Conservation (phyloP, 2,888 invertebrate species). For the Microplitis manilae region DNA sequence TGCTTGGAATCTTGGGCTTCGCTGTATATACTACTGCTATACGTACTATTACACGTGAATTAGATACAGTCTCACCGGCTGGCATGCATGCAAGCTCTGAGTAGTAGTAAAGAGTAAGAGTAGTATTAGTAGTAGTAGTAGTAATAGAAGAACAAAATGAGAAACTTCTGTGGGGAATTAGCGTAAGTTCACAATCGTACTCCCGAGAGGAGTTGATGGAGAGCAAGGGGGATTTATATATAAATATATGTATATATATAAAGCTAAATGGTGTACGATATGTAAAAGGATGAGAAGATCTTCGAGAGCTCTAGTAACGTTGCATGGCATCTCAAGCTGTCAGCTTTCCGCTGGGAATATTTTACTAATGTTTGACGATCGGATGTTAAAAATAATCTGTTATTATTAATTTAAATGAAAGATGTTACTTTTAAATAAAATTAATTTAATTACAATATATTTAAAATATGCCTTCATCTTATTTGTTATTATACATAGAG, state of each 20-base stretch:
- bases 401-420: too few species aligned
- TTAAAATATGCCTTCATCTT: too few species aligned
- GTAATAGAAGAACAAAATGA: slow-evolving; percentile 42
- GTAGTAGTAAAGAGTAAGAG: background rate
- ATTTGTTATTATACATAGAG: too few species aligned
- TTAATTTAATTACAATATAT: too few species aligned
- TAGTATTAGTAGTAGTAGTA: background rate
- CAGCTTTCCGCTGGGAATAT: background rate
- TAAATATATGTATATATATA: slow-evolving; percentile 22
- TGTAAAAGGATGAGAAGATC: background rate
- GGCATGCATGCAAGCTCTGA: slow-evolving; percentile 36
- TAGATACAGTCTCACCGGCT: slow-evolving; percentile 44
- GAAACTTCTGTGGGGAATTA: slow-evolving; percentile 51
- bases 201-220: slow-evolving; percentile 42
- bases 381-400: background rate
- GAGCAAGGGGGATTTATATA: slow-evolving; percentile 22
- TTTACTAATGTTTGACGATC: background rate
- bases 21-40: background rate
- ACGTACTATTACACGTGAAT: slow-evolving; percentile 34
- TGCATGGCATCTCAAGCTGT: background rate
- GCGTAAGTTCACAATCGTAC: slow-evolving; percentile 50
- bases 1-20: slow-evolving; percentile 18
- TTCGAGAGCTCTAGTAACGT: background rate
- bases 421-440: too few species aligned
- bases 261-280: background rate